Evolutionary conservation across 2,888 invertebrate species (phyloP).

Genomic region (Hydropsyche betteni): DNA sequence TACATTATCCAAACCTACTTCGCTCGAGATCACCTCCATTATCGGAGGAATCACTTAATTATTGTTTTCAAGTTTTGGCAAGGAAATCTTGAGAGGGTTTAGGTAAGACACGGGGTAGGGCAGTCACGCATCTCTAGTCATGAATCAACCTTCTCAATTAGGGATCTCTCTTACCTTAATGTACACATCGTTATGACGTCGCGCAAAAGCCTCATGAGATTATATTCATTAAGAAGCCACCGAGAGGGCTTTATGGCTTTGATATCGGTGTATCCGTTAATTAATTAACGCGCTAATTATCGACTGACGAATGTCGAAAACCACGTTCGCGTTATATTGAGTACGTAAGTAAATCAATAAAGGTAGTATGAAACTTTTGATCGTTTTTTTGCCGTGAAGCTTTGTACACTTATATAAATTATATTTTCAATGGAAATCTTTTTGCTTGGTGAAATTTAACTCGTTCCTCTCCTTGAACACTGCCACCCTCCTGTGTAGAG

Average conservation of each 20-base stretch:
- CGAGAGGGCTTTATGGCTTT: slow-evolving; percentile 14
- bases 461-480: background rate
- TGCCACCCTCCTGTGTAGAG: background rate
- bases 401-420: slow-evolving; percentile 18
- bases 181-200: slow-evolving; percentile 44
- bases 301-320: background rate
- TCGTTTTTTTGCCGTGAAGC: slow-evolving; percentile 6
- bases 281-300: slow-evolving; percentile 39
- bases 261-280: slow-evolving; percentile 37
- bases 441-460: slow-evolving; percentile 26
- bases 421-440: slow-evolving; percentile 31
- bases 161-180: slow-evolving; percentile 50
- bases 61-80: slow-evolving; percentile 50
- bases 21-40: slow-evolving; percentile 50
- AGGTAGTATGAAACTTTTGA: background rate
- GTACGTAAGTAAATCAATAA: background rate
- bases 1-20: slow-evolving; percentile 46
- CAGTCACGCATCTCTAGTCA: slow-evolving; percentile 43
- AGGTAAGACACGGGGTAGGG: slow-evolving; percentile 29
- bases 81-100: slow-evolving; percentile 19
- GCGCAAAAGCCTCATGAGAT: slow-evolving; percentile 38
- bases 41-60: slow-evolving; percentile 51
- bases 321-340: background rate
- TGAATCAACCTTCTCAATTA: slow-evolving; percentile 49
- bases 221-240: slow-evolving; percentile 36